A percentile compares a stretch with the other conserved stretches of the same genome.
These are phyloP conservation scores for Drosophila rellima DNA, from an alignment of 2,888 invertebrate species.

Conservation along the genomic window DNA sequence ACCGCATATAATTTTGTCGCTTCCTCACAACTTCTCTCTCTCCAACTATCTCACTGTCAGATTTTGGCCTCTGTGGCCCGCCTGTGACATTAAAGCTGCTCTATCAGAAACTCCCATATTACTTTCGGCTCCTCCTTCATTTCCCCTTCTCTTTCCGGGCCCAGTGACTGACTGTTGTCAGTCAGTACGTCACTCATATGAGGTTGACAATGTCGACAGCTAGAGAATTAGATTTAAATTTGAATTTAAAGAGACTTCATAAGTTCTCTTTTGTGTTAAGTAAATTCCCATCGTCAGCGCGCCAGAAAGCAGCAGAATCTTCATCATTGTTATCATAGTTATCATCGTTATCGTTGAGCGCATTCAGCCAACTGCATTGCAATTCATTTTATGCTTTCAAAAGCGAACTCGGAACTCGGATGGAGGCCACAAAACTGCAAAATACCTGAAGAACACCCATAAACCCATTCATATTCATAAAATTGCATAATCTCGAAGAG, in stretches of 20 bases:
- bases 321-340: constrained; percentile 37
- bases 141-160: not conserved
- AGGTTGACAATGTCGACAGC: constrained; percentile 72
- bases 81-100: constrained; percentile 60
- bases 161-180: constrained; percentile 43
- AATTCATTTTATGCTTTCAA: constrained; percentile 58
- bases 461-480: constrained; percentile 79
- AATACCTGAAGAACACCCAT: constrained; percentile 57
- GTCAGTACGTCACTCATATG: constrained; percentile 68
- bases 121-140: constrained; percentile 11
- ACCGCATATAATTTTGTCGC: not conserved
- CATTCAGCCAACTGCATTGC: constrained; percentile 54
- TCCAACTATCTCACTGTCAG: constrained; percentile 7
- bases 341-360: constrained; percentile 18
- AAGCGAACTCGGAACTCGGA: constrained; percentile 25
- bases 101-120: constrained; percentile 45
- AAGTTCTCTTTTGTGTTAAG: constrained; percentile 58
- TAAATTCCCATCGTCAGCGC: constrained; percentile 44
- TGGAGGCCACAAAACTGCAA: constrained; percentile 35
- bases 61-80: constrained; percentile 45
- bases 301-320: not conserved
- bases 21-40: not conserved
- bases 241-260: constrained; percentile 52
- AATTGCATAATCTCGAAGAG: constrained; percentile 82
- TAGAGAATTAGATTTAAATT: constrained; percentile 77